Evolutionary conservation across 1,140 invertebrate species (phyloP), one percentile per base, ranked within the genome.

Genomic region (Cyclargus thomasi): DNA sequence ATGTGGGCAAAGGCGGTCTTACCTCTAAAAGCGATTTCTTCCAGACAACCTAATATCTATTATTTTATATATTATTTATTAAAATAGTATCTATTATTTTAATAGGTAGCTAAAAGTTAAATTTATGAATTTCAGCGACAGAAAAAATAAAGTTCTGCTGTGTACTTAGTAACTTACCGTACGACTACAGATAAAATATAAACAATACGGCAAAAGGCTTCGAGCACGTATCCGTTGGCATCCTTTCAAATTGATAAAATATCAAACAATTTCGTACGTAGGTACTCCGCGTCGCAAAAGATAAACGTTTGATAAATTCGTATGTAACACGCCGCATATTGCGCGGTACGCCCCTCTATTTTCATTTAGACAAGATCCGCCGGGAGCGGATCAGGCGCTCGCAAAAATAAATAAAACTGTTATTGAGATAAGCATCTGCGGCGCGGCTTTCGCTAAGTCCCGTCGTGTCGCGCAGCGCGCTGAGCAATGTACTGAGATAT

Each of bases 321-420:
- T 39, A 18, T 29, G 59, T 63, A 63, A 59, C 17, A 63, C 66
- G 62, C 70, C 67, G 65, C 70, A 64, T 65, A 65, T 63, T 71
- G 64, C 39, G 57, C 63, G 64, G 67, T 74, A 79, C 77, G 75
- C 71, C 74, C 78, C 77, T 83, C 79, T 80, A 82, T 88, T 88
- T 82, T 88, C 85, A 88, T 90, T 79, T 87, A 85, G 78, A 80
- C 74, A 21, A 74, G 73, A 78, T 80, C 83, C 83, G 74, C 77
- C 68, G 81, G 81, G 80, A 80, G 80, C 67, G 84, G 85, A 86
- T 88, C 83, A 86, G 72, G 70, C 80, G 83, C 80, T 82, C 78
- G 81, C 81, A 88, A 87, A 88, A 90, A 88, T 88, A 90, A 90
- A 88, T 90, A 90, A 90, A 88, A 88, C 86, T 88, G 87, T 90